These are phyloP conservation scores for Parapsyche elsis DNA, from an alignment of 1,140 invertebrate species.

Conservation along the genomic window DNA sequence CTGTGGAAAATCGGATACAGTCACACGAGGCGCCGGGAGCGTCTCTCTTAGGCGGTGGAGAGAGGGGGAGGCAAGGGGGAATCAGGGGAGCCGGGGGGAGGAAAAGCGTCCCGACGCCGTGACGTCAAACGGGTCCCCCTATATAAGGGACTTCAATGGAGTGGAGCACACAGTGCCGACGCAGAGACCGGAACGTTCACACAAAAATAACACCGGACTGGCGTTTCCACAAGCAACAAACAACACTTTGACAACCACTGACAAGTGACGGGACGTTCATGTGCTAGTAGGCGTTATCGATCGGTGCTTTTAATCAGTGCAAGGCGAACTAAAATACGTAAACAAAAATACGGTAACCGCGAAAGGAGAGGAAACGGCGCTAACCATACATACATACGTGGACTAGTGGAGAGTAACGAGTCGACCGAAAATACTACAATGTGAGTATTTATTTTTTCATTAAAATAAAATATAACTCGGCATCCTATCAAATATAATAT, in stretches of 20 bases:
- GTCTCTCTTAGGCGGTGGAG: too few species aligned
- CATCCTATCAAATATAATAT: too few species aligned
- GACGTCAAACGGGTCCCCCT: constrained; percentile 32
- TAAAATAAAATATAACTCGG: too few species aligned
- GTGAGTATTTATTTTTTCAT: too few species aligned
- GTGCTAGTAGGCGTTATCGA: too few species aligned
- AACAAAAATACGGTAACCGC: neutral
- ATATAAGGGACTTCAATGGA: neutral
- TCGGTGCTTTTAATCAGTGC: too few species aligned
- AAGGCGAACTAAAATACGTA: neutral
- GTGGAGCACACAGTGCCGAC: neutral
- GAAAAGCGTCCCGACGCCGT: constrained; percentile 2
- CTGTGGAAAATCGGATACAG: neutral
- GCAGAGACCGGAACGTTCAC: constrained; percentile 20
- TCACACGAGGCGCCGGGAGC: neutral
- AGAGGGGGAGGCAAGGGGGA: neutral
- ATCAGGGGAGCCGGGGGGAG: neutral
- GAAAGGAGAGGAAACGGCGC: too few species aligned
- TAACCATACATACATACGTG: too few species aligned
- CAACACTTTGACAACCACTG: too few species aligned
- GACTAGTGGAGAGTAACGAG: too few species aligned
- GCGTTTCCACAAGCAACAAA: neutral
- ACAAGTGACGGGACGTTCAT: too few species aligned
- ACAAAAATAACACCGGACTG: constrained; percentile 8
- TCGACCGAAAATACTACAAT: too few species aligned